Conservation (phyloP, 1,140 invertebrate genomes). For the Melanaphis sacchari region DNA sequence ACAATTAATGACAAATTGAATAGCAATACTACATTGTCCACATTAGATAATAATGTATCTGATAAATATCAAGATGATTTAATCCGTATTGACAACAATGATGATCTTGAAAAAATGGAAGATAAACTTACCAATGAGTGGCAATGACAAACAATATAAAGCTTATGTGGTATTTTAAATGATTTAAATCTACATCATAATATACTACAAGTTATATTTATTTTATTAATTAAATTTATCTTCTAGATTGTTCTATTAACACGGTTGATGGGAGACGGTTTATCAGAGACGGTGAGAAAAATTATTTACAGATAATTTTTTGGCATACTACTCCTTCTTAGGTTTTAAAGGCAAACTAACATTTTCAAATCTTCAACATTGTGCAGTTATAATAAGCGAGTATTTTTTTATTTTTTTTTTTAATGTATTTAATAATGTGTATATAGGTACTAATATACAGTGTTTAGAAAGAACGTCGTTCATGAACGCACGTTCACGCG, state of each 20-base stretch:
- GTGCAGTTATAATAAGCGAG: background rate
- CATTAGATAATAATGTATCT: background rate
- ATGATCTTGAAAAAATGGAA: background rate
- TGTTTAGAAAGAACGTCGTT: too few relatives aligned
- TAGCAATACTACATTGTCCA: background rate
- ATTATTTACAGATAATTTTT: constrained; percentile 2
- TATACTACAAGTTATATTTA: background rate
- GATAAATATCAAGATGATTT: background rate
- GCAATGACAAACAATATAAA: background rate
- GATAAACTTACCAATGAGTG: background rate
- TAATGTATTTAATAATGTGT: too few relatives aligned
- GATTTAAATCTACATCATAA: background rate
- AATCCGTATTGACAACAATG: background rate
- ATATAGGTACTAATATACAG: too few relatives aligned
- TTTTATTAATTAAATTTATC: background rate
- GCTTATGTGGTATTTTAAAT: background rate
- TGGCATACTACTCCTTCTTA: background rate
- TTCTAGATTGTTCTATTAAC: background rate
- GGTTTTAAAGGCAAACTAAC: background rate
- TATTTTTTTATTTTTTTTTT: too few relatives aligned
- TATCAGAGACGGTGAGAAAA: background rate
- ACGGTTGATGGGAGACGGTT: background rate
- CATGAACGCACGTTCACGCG: too few relatives aligned
- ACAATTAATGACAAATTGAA: background rate
- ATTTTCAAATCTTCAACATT: background rate